These are phyloP conservation scores for Bufo gargarizans DNA, from an alignment of 2,113 vertebrate species.

Conservation along the genomic window DNA sequence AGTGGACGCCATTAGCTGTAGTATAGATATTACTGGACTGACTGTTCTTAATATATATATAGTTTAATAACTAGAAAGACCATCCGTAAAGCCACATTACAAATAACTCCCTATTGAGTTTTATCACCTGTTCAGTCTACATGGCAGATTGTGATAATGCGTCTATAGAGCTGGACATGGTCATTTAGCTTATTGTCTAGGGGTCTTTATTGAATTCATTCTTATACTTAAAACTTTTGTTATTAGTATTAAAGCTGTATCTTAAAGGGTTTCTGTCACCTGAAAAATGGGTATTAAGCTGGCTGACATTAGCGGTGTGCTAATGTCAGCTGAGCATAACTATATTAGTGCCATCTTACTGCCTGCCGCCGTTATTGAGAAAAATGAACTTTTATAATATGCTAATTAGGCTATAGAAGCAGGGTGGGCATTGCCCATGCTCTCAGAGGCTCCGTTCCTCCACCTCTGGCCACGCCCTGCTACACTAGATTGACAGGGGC, in stretches of 20 bases:
- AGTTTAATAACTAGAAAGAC: not conserved
- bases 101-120: conserved; percentile 5
- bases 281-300: too few species aligned
- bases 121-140: not conserved
- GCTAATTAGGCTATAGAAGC: too few species aligned
- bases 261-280: too few species aligned
- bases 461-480: too few species aligned
- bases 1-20: not conserved
- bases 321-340: too few species aligned
- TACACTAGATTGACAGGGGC: too few species aligned
- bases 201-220: not conserved
- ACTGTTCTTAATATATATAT: not conserved
- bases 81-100: not conserved
- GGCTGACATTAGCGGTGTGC: too few species aligned
- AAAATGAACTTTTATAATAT: too few species aligned
- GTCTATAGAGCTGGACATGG: not conserved
- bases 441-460: too few species aligned
- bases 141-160: not conserved
- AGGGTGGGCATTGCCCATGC: too few species aligned
- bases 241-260: not conserved
- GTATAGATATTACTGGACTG: not conserved
- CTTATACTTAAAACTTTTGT: not conserved
- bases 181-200: not conserved
- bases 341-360: too few species aligned
- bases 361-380: too few species aligned